A percentile compares a stretch with the other conserved stretches of the same genome.
These are phyloP conservation scores for Anoura caudifer DNA, from an alignment of 2,113 vertebrate genomes.

Conservation along the genomic window DNA sequence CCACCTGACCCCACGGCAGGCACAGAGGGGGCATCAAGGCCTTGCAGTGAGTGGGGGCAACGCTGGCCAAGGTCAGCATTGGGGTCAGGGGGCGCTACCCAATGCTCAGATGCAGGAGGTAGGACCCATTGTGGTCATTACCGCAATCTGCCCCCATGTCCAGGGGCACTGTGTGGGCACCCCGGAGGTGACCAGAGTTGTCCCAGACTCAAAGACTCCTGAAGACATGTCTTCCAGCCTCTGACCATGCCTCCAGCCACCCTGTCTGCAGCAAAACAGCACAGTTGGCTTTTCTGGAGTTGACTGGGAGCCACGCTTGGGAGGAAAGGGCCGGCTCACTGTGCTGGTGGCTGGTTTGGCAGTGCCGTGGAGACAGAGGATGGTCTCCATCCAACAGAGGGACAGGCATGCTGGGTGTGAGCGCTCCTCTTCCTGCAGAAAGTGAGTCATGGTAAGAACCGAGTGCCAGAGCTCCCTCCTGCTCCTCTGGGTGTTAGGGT, in stretches of 20 bases:
- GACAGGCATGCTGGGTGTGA: not conserved
- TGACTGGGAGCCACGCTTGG: not conserved
- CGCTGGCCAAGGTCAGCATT: not conserved
- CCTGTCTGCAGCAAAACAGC: not conserved
- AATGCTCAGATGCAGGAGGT: not conserved
- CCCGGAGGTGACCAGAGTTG: not conserved
- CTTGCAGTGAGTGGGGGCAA: too few relatives aligned
- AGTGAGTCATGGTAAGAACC: not conserved
- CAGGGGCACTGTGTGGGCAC: not conserved
- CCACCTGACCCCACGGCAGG: too few relatives aligned
- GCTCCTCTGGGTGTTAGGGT: not conserved
- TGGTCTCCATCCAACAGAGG: not conserved
- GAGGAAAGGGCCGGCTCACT: not conserved
- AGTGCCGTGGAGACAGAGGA: not conserved
- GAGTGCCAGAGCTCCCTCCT: not conserved
- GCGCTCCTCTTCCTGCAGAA: slow-evolving; percentile 11
- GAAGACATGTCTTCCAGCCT: not conserved
- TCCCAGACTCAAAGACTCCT: not conserved
- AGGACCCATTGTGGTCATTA: not conserved
- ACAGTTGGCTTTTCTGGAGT: not conserved
- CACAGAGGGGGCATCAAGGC: too few relatives aligned
- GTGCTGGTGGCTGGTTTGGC: not conserved
- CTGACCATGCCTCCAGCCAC: not conserved
- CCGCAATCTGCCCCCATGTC: not conserved
- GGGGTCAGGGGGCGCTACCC: not conserved